Percentiles rank a stretch among this genome's conserved stretches.
Evolutionary conservation across 2,797 vertebrate species (phyloP).

Genomic region (Eulemur coronatus): DNA sequence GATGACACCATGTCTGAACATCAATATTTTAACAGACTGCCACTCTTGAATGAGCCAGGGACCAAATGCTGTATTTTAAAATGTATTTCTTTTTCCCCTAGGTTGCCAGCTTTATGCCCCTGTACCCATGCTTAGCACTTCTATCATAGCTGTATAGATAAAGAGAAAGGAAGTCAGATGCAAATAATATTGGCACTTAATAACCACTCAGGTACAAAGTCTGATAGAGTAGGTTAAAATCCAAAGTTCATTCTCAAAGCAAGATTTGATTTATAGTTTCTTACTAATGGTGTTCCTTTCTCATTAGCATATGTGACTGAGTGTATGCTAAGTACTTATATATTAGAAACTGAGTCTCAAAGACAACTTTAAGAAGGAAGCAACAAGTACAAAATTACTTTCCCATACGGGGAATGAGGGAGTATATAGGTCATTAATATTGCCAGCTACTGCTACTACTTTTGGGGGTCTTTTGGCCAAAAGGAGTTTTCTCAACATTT

Average conservation of each 20-base stretch:
- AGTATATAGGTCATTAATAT: background rate
- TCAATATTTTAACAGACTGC: background rate
- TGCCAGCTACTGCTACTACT: background rate
- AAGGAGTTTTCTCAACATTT: background rate
- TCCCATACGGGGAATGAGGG: background rate
- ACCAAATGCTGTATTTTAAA: background rate
- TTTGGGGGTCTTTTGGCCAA: background rate
- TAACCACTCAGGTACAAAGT: conserved; percentile 2
- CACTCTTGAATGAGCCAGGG: background rate
- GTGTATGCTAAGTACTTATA: background rate
- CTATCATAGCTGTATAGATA: background rate
- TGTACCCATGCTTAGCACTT: background rate
- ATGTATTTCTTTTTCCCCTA: background rate
- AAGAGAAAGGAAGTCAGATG: background rate
- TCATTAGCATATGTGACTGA: background rate
- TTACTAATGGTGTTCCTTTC: background rate
- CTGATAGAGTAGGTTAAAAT: background rate
- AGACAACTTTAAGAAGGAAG: background rate
- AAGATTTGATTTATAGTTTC: conserved; percentile 4
- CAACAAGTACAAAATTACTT: background rate
- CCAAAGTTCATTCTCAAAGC: background rate
- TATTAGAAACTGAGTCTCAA: background rate
- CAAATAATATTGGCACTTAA: background rate
- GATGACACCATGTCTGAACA: background rate
- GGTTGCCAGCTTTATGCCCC: background rate